Conservation (phyloP, 2,797 vertebrate species). For the Sebastes diploproa region DNA sequence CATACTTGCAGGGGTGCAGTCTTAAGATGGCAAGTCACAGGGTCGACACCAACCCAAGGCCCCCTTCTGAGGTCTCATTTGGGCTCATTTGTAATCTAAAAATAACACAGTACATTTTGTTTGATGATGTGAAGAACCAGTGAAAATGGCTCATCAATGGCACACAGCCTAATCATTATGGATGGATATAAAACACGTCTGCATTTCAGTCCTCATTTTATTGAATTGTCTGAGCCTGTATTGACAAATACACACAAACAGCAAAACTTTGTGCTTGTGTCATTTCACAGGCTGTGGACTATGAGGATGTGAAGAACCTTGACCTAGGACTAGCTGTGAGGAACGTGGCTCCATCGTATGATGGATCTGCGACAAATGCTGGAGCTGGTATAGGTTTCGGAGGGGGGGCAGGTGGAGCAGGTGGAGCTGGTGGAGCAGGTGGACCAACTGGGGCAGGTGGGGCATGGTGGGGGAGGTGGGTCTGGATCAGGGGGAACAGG, state of each 20-base stretch:
- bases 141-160: no score
- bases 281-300: conserved; percentile 83
- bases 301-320: conserved; percentile 82
- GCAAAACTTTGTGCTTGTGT: neutral
- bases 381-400: neutral
- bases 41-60: no score
- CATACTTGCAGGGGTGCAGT: no score
- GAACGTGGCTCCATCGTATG: conserved; percentile 81
- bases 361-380: neutral
- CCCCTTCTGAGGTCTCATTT: no score
- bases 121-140: no score
- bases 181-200: no score
- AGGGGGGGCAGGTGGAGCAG: neutral
- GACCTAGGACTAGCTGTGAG: conserved; percentile 81
- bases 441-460: conserved; percentile 27
- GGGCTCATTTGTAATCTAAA: no score
- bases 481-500: neutral
- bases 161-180: no score
- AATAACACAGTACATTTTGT: no score
- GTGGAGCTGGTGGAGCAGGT: neutral
- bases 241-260: neutral
- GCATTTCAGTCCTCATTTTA: no score
- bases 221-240: neutral
- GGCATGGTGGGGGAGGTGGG: conserved; percentile 57
- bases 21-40: no score